Evolutionary conservation across 1,140 invertebrate genomes (phyloP).

Genomic region (Magallana angulata): DNA sequence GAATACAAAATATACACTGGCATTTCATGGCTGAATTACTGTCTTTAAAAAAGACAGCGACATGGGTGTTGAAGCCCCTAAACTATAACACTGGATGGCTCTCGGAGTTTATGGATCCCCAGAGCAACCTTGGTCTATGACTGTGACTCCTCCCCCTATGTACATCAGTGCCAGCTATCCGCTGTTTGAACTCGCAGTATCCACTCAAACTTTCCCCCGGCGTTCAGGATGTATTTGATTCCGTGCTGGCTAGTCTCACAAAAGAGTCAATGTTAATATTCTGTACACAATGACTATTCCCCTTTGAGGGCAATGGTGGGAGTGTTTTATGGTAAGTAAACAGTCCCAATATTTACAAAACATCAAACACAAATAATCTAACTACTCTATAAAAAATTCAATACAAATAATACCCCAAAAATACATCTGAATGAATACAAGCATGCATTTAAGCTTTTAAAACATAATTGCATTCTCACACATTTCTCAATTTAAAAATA

Average conservation of each 20-base stretch:
- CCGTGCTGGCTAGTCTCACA: not conserved
- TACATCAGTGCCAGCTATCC: not conserved
- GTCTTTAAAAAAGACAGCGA: too few relatives aligned
- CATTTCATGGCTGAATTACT: too few relatives aligned
- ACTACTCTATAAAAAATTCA: not conserved
- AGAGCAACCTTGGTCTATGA: too few relatives aligned
- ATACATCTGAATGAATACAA: not conserved
- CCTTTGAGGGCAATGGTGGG: not conserved
- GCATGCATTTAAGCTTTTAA: not conserved
- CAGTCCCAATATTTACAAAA: constrained; percentile 17
- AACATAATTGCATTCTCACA: not conserved
- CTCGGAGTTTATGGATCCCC: too few relatives aligned
- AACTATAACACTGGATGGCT: too few relatives aligned
- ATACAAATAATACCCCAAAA: not conserved
- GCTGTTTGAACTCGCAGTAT: not conserved
- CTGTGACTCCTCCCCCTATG: not conserved
- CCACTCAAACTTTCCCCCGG: not conserved
- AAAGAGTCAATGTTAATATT: constrained; percentile 16
- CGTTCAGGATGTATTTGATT: not conserved
- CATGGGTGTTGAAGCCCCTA: too few relatives aligned
- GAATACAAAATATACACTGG: too few relatives aligned
- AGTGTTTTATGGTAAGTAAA: not conserved
- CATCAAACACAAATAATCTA: not conserved
- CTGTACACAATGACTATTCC: not conserved
- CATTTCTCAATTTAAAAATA: not conserved